Base-by-base conservation (phyloP, 2,888 invertebrate species). In the Sphaeridia pumilis region DNA sequence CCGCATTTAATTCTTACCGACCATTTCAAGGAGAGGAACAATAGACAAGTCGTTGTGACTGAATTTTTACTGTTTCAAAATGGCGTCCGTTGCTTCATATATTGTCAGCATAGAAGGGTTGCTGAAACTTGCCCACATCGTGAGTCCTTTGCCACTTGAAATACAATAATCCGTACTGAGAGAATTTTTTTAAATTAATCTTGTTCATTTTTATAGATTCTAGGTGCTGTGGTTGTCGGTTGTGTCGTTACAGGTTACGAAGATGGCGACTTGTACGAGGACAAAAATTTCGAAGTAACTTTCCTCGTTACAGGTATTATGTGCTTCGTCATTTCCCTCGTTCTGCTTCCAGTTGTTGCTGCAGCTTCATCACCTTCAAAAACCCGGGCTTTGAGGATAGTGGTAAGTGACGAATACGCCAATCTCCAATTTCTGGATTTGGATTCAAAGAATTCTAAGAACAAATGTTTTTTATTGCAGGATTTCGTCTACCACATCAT, bases 401-500 rank as follows among this genome's bases (percentile, higher is more conserved):
- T 54, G 35, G 60, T 60, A 51, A 56, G 45, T 52, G 46, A 4
- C 26, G 21, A 24, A 25, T 14, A 14, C n/a, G n/a, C n/a, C n/a
- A n/a, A n/a, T 17, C 34, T 2, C 26, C 14, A 31, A 31, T 14
- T 10, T 31, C 14, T 41, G 28, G 44, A 43, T 43, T 26, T 38
- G 27, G 14, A 2, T 7, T 5, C 21, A 44, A 27, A 14, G 35
- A 51, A 47, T 12, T 5, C n/a, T 14, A 12, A 34, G 4, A 31
- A 27, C 12, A 36, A 24, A 4, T 12, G 4, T n/a, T 17, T 4
- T n/a, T n/a, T n/a, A n/a, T n/a, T n/a, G 7, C 14, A 60, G 60
- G 57, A 58, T 28, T 50, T 50, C 22, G 3, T 56, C 12, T 58
- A 57, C 27, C 60, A 60, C 28, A 35, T 60, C 25, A 31, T 60